Evolutionary conservation across 2,113 vertebrate species (phyloP).

Genomic region (human (Homo sapiens)): DNA sequence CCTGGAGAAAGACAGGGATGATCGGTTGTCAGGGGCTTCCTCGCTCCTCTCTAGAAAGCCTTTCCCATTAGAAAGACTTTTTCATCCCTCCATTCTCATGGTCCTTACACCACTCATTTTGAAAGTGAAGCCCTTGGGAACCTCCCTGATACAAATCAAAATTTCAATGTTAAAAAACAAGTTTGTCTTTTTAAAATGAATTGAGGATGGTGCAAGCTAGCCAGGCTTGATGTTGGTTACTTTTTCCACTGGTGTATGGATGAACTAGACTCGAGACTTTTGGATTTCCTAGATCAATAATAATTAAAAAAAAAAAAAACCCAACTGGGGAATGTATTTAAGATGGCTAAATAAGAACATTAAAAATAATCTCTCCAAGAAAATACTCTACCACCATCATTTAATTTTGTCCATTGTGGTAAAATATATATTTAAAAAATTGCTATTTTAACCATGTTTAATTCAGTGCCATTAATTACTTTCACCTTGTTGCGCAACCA

Average conservation of each 20-base stretch:
- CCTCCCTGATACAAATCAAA: no score
- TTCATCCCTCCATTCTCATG: no score
- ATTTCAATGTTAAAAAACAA: no score
- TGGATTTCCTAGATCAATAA: background rate
- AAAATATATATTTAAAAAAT: background rate
- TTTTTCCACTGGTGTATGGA: background rate
- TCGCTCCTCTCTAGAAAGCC: no score
- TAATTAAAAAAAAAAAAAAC: background rate
- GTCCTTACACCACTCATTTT: no score
- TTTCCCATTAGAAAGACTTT: no score
- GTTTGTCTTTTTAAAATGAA: background rate
- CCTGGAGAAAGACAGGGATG: no score
- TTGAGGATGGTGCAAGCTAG: background rate
- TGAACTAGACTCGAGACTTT: background rate
- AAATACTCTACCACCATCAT: background rate
- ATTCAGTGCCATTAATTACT: background rate
- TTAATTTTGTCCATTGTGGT: background rate
- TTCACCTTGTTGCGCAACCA: background rate
- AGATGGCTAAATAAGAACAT: background rate
- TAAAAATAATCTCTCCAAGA: background rate
- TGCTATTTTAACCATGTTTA: background rate
- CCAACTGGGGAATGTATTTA: background rate
- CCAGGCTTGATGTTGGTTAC: background rate
- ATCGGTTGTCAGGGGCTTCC: no score
- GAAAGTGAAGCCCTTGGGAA: no score